Conservation (phyloP, 2,888 invertebrate genomes). For the Cyrtodaria siliqua region DNA sequence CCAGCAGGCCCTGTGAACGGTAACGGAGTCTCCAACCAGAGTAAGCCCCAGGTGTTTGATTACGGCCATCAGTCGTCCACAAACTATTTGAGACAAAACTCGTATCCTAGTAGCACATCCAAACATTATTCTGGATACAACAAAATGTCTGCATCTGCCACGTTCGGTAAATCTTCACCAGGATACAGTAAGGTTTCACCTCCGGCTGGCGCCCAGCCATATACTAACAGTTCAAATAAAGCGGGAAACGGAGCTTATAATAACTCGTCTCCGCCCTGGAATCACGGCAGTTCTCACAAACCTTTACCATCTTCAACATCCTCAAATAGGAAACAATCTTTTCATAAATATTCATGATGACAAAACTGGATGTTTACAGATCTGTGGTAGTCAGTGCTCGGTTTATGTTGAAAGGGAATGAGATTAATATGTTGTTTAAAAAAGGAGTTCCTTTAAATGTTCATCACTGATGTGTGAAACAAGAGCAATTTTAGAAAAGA, state of each 20-base stretch:
- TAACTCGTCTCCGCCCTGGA: constrained; percentile 45
- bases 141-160: constrained; percentile 21
- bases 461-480: too few species aligned
- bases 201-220: constrained; percentile 12
- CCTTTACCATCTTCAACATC: constrained; percentile 19
- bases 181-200: constrained; percentile 32
- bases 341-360: constrained; percentile 46
- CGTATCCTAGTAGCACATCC: constrained; percentile 42
- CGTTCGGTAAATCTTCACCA: constrained; percentile 39
- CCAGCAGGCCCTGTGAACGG: constrained; percentile 10
- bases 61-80: constrained; percentile 53
- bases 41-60: constrained; percentile 54
- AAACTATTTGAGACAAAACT: constrained; percentile 50
- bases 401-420: too few species aligned
- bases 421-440: too few species aligned
- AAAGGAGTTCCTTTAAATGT: too few species aligned
- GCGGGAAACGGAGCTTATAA: constrained; percentile 37
- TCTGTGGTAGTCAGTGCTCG: too few species aligned
- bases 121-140: constrained; percentile 39
- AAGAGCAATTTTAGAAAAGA: too few species aligned
- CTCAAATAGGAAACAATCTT: constrained; percentile 35
- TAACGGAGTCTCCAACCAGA: not conserved
- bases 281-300: constrained; percentile 23
- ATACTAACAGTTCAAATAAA: not conserved
- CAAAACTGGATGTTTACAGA: too few species aligned